Evolutionary conservation across 2,888 invertebrate species (phyloP).

Genomic region (Phyllotreta cruciferae): DNA sequence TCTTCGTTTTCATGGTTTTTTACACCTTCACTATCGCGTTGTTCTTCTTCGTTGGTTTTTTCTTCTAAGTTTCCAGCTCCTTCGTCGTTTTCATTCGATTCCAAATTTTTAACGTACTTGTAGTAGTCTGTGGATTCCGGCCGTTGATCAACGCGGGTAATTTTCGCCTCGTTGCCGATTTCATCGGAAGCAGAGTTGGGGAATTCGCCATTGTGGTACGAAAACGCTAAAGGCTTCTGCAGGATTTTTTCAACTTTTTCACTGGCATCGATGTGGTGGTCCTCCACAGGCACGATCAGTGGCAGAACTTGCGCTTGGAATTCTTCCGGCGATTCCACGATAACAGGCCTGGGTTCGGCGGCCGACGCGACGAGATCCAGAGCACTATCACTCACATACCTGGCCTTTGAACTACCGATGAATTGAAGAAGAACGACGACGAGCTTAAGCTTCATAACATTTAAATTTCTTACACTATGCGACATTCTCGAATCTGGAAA

Average conservation of each 20-base stretch:
- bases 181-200: conserved; percentile 9
- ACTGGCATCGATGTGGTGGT: conserved; percentile 43
- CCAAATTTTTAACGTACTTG: conserved; percentile 37
- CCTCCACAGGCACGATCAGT: conserved; percentile 43
- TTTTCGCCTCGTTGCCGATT: conserved; percentile 29
- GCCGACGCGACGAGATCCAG: conserved; percentile 46
- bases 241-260: conserved; percentile 53
- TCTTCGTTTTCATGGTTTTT: conserved; percentile 26
- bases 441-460: conserved; percentile 18
- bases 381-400: conserved; percentile 23
- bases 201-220: conserved; percentile 43
- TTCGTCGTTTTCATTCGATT: conserved; percentile 28
- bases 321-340: conserved; percentile 40
- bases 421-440: conserved; percentile 14
- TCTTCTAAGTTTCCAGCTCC: conserved; percentile 17
- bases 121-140: conserved; percentile 43
- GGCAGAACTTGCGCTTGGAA: conserved; percentile 35
- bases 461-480: neutral
- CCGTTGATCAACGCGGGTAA: conserved; percentile 32
- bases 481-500: conserved; percentile 17
- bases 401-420: conserved; percentile 1
- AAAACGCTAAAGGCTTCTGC: conserved; percentile 51
- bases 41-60: conserved; percentile 19
- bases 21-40: conserved; percentile 17
- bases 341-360: conserved; percentile 49